Base-by-base conservation (phyloP, 2,797 vertebrate genomes). In the Yasuhikotakia modesta region DNA sequence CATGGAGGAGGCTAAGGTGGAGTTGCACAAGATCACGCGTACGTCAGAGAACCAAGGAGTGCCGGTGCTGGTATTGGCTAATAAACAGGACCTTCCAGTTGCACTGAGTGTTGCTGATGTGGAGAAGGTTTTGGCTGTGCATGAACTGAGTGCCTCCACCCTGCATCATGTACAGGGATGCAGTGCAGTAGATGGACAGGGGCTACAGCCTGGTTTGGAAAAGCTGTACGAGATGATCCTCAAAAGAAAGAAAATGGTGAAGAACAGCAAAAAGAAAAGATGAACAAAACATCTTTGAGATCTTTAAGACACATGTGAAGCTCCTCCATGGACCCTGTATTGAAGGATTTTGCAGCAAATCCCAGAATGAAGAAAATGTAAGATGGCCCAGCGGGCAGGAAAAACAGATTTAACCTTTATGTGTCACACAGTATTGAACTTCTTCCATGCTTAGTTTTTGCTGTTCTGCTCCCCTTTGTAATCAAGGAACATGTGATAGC, bases 171-270 rank as follows among this genome's bases (percentile, higher is more conserved):
- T 95, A 72, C 94, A 97, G 83, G 91, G 93, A 84, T 96, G 95
- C 89, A 96, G 95, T 8, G 96, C 96, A 0, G 90, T 96, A 81
- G 94, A 95, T 0, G 96, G 95, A 0, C 92, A 88, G 81, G 96
- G 96, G 0, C 90, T 97, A 63, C 95, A 95, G 86, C 83, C 80
- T 0, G 95, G 94, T 63, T 91, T 96, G 70, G 95, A 96, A 87
- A 96, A 93, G 80, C 93, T 97, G 0, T 94, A 96, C 0, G 94
- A 96, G 82, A 96, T 97, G 96, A 96, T 97, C 71, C 88, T 96
- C 10, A 95, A 93, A 88, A 91, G 94, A 85, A 96, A 93, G 89
- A 97, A 95, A 87, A 89, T 88, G 52, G 86, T 94, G 76, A 93
- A 94, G 81, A 90, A 90, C 84, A 89, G 91, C 87, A 92, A 89